Evolutionary conservation across 2,113 vertebrate species (phyloP).

Genomic region (Clarias batrachus): DNA sequence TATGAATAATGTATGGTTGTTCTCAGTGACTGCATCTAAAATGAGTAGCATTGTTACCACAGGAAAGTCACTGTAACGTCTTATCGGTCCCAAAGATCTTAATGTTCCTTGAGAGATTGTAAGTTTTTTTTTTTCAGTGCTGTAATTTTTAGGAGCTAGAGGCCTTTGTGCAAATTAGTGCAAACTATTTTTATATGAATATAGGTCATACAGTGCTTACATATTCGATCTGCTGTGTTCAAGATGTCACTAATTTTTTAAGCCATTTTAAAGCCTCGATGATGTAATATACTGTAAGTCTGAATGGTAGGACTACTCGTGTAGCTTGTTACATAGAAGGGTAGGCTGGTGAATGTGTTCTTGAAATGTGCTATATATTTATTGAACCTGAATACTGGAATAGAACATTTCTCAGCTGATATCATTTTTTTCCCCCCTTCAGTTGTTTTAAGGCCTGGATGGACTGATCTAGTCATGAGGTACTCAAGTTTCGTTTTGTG

Average conservation of each 20-base stretch:
- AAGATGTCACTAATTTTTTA: conserved; percentile 42
- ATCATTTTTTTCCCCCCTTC: not conserved
- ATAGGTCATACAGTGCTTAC: conserved; percentile 34
- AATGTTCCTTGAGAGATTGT: conserved; percentile 53
- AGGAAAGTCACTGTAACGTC: conserved; percentile 15
- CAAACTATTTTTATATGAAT: conserved; percentile 59
- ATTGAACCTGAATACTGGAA: conserved; percentile 4
- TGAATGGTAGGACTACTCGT: not conserved
- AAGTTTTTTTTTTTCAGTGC: conserved; percentile 52
- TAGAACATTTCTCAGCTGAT: not conserved
- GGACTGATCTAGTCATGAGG: not conserved
- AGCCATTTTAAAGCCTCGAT: conserved; percentile 31
- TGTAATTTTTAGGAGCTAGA: conserved; percentile 62
- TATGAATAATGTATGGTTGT: not conserved
- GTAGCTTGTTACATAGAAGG: not conserved
- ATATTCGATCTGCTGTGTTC: conserved; percentile 37
- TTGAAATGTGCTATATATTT: conserved; percentile 27
- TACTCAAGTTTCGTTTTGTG: not conserved
- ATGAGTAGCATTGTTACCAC: conserved; percentile 66
- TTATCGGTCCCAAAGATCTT: conserved; percentile 77
- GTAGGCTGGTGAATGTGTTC: not conserved
- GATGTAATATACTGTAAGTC: conserved; percentile 21
- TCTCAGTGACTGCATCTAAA: conserved; percentile 19
- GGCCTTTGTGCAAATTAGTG: conserved; percentile 58
- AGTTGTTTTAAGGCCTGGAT: conserved; percentile 25